Evolutionary conservation across 2,113 vertebrate species (phyloP).

Genomic region (Nycticebus coucang): DNA sequence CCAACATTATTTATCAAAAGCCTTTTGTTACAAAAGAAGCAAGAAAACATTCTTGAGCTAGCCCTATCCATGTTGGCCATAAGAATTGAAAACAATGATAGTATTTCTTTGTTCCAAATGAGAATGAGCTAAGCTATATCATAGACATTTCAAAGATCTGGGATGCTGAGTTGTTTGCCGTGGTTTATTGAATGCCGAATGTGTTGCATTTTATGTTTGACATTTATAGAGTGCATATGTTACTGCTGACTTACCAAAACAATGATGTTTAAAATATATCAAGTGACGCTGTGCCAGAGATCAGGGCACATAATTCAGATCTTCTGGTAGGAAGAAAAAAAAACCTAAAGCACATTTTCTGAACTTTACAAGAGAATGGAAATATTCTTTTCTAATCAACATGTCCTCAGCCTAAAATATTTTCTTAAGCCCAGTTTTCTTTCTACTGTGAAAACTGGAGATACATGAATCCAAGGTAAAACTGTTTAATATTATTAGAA

Average conservation of each 20-base stretch:
- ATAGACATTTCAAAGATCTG: slow-evolving; percentile 2
- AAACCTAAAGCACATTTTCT: slow-evolving; percentile 18
- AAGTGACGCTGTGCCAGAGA: slow-evolving; percentile 24
- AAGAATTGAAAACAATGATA: background rate
- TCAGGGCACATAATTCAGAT: slow-evolving; percentile 54
- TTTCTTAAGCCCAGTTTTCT: slow-evolving; percentile 12
- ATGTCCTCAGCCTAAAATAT: background rate
- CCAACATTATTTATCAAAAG: slow-evolving; percentile 33
- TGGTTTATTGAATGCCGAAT: slow-evolving; percentile 66
- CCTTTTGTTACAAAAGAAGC: slow-evolving; percentile 1
- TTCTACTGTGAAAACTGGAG: background rate
- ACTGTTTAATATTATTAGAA: background rate
- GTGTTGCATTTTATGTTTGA: slow-evolving; percentile 59
- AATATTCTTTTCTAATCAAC: background rate
- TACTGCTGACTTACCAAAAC: slow-evolving; percentile 68
- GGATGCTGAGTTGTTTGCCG: slow-evolving; percentile 39
- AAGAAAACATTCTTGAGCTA: slow-evolving; percentile 22
- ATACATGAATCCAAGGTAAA: background rate
- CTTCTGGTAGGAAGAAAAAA: slow-evolving; percentile 28
- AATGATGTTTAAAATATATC: slow-evolving; percentile 14
- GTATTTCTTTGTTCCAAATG: slow-evolving; percentile 51
- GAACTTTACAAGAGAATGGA: slow-evolving; percentile 43
- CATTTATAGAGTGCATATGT: slow-evolving; percentile 59
- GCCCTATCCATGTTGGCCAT: background rate
- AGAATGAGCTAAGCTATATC: background rate